These are phyloP conservation scores for Caenorhabditis becei DNA, from an alignment of 2,888 invertebrate genomes.

Conservation along the genomic window DNA sequence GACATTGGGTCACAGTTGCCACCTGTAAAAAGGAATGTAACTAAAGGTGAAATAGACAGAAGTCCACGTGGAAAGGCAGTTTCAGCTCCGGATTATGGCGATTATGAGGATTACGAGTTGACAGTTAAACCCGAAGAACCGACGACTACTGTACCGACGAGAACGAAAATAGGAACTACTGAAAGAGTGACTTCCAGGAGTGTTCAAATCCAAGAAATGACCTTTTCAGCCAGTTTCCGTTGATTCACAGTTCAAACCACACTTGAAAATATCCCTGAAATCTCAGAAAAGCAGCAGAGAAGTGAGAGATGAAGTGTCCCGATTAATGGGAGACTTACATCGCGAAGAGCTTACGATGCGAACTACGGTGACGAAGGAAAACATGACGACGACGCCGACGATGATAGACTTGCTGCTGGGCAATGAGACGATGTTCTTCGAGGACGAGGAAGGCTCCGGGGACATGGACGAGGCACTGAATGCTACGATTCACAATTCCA, in stretches of 20 bases:
- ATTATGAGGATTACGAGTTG: slow-evolving; percentile 48
- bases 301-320: slow-evolving; percentile 23
- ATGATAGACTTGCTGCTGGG: slow-evolving; percentile 23
- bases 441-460: slow-evolving; percentile 52
- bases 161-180: neutral
- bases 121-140: slow-evolving; percentile 18
- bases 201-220: neutral
- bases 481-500: neutral
- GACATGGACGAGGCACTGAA: slow-evolving; percentile 5
- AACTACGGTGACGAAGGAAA: slow-evolving; percentile 37
- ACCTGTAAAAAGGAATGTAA: slow-evolving; percentile 15
- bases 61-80: neutral
- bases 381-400: slow-evolving; percentile 30
- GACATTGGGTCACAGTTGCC: slow-evolving; percentile 37
- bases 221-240: slow-evolving; percentile 10
- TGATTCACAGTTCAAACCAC: slow-evolving; percentile 45
- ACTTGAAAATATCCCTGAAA: slow-evolving; percentile 23
- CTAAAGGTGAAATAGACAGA: neutral
- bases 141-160: neutral
- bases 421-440: slow-evolving; percentile 42
- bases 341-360: slow-evolving; percentile 36
- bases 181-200: no score
- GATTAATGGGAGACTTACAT: slow-evolving; percentile 47
- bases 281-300: slow-evolving; percentile 12
- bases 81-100: slow-evolving; percentile 45